Base-by-base conservation (phyloP, 2,888 invertebrate species). In the Terebella lapidaria region DNA sequence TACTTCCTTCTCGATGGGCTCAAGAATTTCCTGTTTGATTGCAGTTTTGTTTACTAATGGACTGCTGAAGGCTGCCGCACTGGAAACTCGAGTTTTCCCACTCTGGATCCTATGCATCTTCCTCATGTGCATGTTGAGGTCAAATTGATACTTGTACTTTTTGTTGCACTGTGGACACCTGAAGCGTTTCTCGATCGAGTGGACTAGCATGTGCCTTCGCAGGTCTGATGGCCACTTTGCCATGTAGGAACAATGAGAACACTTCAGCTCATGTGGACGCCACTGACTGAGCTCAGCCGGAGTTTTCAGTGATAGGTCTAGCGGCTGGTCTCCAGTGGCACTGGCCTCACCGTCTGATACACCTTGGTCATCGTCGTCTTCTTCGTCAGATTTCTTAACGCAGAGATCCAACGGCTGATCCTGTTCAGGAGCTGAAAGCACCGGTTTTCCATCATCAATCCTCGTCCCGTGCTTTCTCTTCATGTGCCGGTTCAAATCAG, bases 101-200 rank as follows among this genome's bases (percentile, higher is more conserved):
- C 58, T 56, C 18, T 56, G 58, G 20, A 63, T 24, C 15, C 51
- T 24, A 47, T 67, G 67, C 22, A 49, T 35, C 26, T 58, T 62
- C 22, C 57, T 27, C 29, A 66, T 29, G 46, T 67, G 67, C 59
- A 57, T 63, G 29, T 63, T 67, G 20, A 67, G 60, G 47, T 67
- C 67, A 87, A 10, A 87, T 86, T 59, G 83, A 78, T 89, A 89
- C 66, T 87, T 87, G 74, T 90, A 90, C 69, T 87, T 87, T 0
- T 88, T 88, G 3, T 88, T 88, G 71, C 90, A 90, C 74, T 86
- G 63, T 24, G 73, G 70, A 66, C 82, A 82, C 51, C 73, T 72
- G 62, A 74, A 78, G 2, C 76, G 63, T 60, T 75, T 78, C 55
- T 75, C 74, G 2, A 75, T 58, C 4, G 74, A 71, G 63, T 82